Evolutionary conservation across 1,140 invertebrate genomes (phyloP).

Genomic region (Mizuhopecten yessoensis): DNA sequence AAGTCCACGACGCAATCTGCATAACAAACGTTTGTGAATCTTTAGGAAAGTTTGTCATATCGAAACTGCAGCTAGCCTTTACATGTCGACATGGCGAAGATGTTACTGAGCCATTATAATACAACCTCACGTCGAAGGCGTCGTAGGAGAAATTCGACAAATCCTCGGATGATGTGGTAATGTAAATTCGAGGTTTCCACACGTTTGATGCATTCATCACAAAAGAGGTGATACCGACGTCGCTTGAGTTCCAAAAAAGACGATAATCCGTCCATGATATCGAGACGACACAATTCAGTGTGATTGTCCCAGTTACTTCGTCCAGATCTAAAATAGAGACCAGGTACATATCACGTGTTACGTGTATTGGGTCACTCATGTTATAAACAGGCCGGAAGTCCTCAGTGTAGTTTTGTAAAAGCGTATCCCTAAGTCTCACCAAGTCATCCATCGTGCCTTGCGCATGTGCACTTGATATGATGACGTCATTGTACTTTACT

Average conservation of each 20-base stretch:
- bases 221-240: not conserved
- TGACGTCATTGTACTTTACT: too few relatives aligned
- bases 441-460: not conserved
- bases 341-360: not conserved
- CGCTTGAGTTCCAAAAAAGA: not conserved
- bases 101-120: not conserved
- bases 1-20: not conserved
- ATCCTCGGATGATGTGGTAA: not conserved
- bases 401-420: not conserved
- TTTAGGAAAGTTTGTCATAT: not conserved
- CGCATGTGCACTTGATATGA: too few relatives aligned
- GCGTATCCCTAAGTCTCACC: not conserved
- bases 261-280: not conserved
- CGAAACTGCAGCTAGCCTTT: not conserved
- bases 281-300: not conserved
- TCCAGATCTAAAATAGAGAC: not conserved
- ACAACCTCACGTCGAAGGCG: not conserved
- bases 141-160: not conserved
- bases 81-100: not conserved
- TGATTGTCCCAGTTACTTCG: not conserved
- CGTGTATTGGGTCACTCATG: not conserved
- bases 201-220: not conserved
- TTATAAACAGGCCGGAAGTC: constrained; percentile 4
- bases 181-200: not conserved
- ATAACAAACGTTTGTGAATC: not conserved